These are phyloP conservation scores for Neomorphus geoffroyi DNA, from an alignment of 2,797 vertebrate species.

Conservation along the genomic window DNA sequence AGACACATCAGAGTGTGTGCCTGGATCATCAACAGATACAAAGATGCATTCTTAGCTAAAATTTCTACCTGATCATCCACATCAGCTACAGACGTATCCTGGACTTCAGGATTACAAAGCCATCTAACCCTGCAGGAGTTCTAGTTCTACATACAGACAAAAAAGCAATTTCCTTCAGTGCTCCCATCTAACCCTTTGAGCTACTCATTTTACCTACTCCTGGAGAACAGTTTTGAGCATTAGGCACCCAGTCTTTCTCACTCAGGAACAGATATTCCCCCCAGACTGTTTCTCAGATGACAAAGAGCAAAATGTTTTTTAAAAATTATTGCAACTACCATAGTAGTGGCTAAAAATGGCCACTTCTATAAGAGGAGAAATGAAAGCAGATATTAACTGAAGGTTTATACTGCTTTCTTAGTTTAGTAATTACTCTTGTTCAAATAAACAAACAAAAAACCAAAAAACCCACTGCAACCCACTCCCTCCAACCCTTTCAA, in stretches of 20 bases:
- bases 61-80: neutral
- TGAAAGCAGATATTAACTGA: neutral
- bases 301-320: neutral
- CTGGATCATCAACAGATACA: neutral
- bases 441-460: neutral
- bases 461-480: no score
- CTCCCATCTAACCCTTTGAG: neutral
- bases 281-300: neutral
- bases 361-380: neutral
- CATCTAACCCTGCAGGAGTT: rapidly evolving
- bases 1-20: neutral
- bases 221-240: neutral
- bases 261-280: neutral
- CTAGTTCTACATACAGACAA: neutral
- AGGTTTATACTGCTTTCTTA: neutral
- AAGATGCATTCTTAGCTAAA: neutral
- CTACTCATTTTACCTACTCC: neutral
- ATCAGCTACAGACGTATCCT: neutral
- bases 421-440: neutral
- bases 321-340: neutral
- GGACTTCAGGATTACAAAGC: neutral
- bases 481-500: neutral
- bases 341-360: neutral
- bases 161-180: neutral
- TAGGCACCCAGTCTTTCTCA: neutral